These are phyloP conservation scores for Callocephalon fimbriatum DNA, from an alignment of 2,113 vertebrate genomes.

Conservation along the genomic window DNA sequence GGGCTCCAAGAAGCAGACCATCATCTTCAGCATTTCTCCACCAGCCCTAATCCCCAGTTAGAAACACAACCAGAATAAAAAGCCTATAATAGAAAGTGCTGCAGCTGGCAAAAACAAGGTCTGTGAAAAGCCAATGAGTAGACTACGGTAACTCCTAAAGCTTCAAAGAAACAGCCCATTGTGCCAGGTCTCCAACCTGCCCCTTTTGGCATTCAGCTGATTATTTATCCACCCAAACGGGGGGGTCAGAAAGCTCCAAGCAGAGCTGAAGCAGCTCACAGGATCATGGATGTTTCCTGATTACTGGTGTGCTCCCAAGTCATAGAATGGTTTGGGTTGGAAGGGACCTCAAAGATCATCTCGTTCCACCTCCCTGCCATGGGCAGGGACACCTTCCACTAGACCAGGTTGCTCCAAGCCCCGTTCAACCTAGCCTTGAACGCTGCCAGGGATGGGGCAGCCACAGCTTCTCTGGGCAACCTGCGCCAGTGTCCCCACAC, in stretches of 20 bases:
- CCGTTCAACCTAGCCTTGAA: background rate
- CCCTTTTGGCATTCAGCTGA: rapidly evolving
- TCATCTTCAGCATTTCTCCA: background rate
- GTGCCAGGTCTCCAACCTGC: background rate
- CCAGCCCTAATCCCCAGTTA: background rate
- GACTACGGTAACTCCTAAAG: background rate
- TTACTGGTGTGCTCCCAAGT: background rate
- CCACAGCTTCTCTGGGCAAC: background rate
- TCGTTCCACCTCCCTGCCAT: background rate
- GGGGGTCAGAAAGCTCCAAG: rapidly evolving
- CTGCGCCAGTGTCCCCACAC: background rate
- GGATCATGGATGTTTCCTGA: background rate
- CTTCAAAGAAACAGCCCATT: background rate
- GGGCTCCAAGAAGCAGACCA: too few species aligned
- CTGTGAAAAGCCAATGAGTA: background rate
- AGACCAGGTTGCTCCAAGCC: background rate
- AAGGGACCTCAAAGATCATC: background rate
- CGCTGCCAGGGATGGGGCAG: background rate
- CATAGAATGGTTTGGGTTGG: background rate
- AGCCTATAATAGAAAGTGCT: background rate
- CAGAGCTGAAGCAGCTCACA: background rate
- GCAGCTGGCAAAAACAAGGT: background rate
- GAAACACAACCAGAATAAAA: background rate
- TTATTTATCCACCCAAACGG: background rate
- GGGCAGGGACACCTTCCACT: background rate